These are phyloP conservation scores for Heliothis peltigera DNA, from an alignment of 2,888 invertebrate genomes.

Conservation along the genomic window DNA sequence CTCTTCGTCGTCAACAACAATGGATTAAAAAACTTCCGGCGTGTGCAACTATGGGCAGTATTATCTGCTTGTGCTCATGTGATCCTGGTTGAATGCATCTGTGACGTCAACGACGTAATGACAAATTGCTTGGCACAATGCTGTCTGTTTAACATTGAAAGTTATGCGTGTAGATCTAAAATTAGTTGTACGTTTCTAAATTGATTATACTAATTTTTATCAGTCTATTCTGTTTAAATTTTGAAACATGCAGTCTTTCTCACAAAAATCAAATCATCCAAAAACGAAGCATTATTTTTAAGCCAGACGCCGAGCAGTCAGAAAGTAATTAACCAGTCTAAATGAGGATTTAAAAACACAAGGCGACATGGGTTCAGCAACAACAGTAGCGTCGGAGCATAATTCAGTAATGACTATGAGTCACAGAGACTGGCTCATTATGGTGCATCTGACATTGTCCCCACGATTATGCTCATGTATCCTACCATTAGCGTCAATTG, in stretches of 20 bases:
- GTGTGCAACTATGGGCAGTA: constrained; percentile 54
- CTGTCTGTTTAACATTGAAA: constrained; percentile 32
- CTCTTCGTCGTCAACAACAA: constrained; percentile 66
- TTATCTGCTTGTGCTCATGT: constrained; percentile 47
- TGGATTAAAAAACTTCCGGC: constrained; percentile 68
- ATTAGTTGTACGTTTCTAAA: constrained; percentile 32
- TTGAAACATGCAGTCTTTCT: background rate
- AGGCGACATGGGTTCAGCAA: constrained; percentile 48
- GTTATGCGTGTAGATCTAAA: constrained; percentile 29
- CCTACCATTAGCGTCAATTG: constrained; percentile 61
- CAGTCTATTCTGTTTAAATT: background rate
- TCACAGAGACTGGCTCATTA: constrained; percentile 56
- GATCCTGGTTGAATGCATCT: constrained; percentile 59
- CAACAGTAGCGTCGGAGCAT: constrained; percentile 57
- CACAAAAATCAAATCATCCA: background rate
- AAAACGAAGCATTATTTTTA: background rate
- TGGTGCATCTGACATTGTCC: constrained; percentile 51
- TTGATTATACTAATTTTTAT: constrained; percentile 5
- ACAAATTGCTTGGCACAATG: constrained; percentile 40
- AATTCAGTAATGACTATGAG: constrained; percentile 65
- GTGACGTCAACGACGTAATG: constrained; percentile 49
- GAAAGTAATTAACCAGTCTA: constrained; percentile 19
- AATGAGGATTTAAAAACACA: constrained; percentile 43
- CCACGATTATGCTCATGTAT: constrained; percentile 45
- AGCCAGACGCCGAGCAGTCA: background rate